Base-by-base conservation (phyloP, 2,888 invertebrate species). In the Sinelater perroti region DNA sequence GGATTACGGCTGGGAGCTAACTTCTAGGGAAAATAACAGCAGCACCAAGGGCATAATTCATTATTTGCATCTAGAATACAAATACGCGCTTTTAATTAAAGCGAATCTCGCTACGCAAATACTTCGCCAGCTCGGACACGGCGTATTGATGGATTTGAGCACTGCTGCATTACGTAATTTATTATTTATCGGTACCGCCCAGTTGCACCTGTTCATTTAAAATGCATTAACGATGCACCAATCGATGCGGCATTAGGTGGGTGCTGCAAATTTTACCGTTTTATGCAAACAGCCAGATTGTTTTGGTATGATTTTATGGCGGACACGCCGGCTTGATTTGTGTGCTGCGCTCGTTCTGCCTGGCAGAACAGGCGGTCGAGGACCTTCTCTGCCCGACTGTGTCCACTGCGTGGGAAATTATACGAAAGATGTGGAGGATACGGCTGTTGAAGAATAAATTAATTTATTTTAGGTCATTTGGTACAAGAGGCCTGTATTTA, bases 141-240 rank as follows among this genome's bases (percentile, higher is more conserved):
- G 20, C 47, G 47, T 52, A 50, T 50, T 40, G 52, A 52, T 42
- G 52, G 44, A 52, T 52, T 28, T 16, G 42, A 52, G 38, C 17
- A 33, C 54, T 13, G 38, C 20, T 38, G 35, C 33, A 52, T 52
- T 44, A 24, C 10, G 24, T n/a, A 40, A 56, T 56, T 56, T 56
- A 56, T 56, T 50, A 56, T 50, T 50, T 49, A 50, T 56, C 28
- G 40, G 35, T 35, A 14, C 24, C 44, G 33, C 50, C 49, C 40
- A 24, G 44, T 42, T 56, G 56, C 50, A 56, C 49, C 50, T 56
- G 42, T 50, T 56, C 42, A 49, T 56, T 56, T 50, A 49, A 42
- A 50, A 42, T 50, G 35, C 56, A 50, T 56, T 56, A 50, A 56
- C 17, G 49, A 42, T 44, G 35, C 36, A 49, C 5, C 21, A 14